Conservation (phyloP, 2,888 invertebrate species). For the Leptinotarsa tumamoca region DNA sequence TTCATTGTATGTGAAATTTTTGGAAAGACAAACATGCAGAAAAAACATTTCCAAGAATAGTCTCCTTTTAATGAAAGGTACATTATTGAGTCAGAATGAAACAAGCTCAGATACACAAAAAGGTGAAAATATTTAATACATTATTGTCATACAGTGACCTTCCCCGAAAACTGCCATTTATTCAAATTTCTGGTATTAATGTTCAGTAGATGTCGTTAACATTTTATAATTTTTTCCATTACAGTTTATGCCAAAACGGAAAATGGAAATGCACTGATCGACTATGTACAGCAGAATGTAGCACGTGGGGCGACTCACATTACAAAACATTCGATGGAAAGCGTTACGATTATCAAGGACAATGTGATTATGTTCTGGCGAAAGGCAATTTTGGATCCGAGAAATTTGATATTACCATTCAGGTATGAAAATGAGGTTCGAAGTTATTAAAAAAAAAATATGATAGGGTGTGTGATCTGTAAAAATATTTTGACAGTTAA, state of each 20-base stretch:
- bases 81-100: too few relatives aligned
- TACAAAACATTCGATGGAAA: conserved; percentile 86
- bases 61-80: too few relatives aligned
- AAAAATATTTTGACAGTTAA: too few relatives aligned
- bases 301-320: conserved; percentile 92
- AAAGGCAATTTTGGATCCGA: conserved; percentile 77
- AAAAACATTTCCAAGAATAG: too few relatives aligned
- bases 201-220: not conserved
- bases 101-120: too few relatives aligned
- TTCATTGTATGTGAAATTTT: too few relatives aligned
- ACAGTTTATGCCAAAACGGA: conserved; percentile 78
- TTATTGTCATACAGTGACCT: too few relatives aligned
- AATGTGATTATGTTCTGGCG: conserved; percentile 86
- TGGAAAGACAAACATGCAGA: too few relatives aligned
- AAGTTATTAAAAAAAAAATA: not conserved
- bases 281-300: conserved; percentile 82
- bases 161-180: not conserved
- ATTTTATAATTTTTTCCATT: conserved; percentile 26
- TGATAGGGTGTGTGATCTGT: too few relatives aligned
- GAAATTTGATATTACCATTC: conserved; percentile 81
- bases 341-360: conserved; percentile 88
- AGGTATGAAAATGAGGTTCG: conserved; percentile 65
- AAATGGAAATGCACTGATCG: conserved; percentile 84
- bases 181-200: not conserved
- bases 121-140: too few relatives aligned